Conservation (phyloP, 2,113 vertebrate genomes). For the Malurus alboscapulatus region DNA sequence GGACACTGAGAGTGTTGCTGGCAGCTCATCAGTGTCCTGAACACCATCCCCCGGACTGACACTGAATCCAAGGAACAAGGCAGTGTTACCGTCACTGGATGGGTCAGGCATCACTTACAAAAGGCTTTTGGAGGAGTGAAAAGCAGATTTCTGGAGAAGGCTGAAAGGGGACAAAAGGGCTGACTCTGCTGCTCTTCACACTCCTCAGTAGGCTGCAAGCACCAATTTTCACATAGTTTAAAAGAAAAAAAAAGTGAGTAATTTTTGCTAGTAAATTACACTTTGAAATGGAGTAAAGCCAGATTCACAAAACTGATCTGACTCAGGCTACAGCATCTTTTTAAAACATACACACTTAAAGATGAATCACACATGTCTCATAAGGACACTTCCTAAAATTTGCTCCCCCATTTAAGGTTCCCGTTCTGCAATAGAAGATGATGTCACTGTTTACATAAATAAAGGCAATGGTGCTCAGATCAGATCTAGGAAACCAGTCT, state of each 20-base stretch:
- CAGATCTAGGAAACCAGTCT: not conserved
- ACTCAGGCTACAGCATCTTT: not conserved
- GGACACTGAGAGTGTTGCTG: not conserved
- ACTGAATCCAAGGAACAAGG: not conserved
- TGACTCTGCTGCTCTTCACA: not conserved
- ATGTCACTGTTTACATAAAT: slow-evolving; percentile 19
- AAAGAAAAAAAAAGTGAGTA: not conserved
- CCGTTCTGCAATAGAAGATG: not conserved
- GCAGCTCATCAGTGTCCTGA: not conserved
- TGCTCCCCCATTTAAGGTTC: not conserved
- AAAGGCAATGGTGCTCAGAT: not conserved
- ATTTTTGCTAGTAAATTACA: not conserved
- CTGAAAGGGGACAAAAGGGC: slow-evolving; percentile 6
- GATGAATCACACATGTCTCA: not conserved
- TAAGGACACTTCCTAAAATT: not conserved
- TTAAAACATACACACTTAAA: not conserved
- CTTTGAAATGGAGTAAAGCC: not conserved
- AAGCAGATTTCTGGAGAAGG: slow-evolving; percentile 19
- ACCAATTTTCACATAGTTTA: not conserved
- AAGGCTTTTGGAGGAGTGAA: slow-evolving; percentile 28
- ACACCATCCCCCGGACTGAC: not conserved
- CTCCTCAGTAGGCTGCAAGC: slow-evolving; percentile 3
- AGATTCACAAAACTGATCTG: not conserved
- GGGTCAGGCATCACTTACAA: slow-evolving; percentile 33
- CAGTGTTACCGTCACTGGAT: not conserved